Evolutionary conservation across 2,888 invertebrate species (phyloP).

Genomic region (Calameuta pallipes): DNA sequence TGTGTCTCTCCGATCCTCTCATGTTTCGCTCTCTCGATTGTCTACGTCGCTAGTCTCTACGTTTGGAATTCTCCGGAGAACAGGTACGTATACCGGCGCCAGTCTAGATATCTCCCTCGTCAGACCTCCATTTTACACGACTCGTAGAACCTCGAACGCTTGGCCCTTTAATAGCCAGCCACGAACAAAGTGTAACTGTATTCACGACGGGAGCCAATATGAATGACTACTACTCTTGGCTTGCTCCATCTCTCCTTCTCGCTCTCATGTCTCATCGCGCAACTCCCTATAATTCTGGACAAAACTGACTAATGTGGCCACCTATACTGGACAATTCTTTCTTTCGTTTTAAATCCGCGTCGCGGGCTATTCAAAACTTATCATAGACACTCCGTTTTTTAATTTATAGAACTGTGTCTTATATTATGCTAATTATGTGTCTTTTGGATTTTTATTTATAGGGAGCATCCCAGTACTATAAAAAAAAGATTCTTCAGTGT

Average conservation of each 20-base stretch:
- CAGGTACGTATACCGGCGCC: conserved; percentile 70
- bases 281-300: conserved; percentile 1
- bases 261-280: conserved; percentile 24
- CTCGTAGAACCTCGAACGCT: conserved; percentile 12
- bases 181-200: conserved; percentile 43
- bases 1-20: conserved; percentile 76
- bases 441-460: conserved; percentile 63
- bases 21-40: conserved; percentile 80
- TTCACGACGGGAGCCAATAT: conserved; percentile 35
- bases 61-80: conserved; percentile 83
- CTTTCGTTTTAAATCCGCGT: neutral
- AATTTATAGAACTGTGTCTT: neutral
- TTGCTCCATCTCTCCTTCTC: neutral
- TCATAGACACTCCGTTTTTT: neutral
- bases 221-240: conserved; percentile 22
- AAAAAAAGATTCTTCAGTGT: conserved; percentile 90
- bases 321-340: conserved; percentile 11
- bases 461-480: conserved; percentile 90
- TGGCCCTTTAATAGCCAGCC: conserved; percentile 36
- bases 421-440: neutral
- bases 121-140: conserved; percentile 24
- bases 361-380: neutral
- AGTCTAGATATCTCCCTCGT: conserved; percentile 5
- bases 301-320: conserved; percentile 9
- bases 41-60: conserved; percentile 89